Evolutionary conservation across 2,888 invertebrate genomes (phyloP), one percentile per base, ranked within the genome.

Genomic region (Drosophila gaucha): DNA sequence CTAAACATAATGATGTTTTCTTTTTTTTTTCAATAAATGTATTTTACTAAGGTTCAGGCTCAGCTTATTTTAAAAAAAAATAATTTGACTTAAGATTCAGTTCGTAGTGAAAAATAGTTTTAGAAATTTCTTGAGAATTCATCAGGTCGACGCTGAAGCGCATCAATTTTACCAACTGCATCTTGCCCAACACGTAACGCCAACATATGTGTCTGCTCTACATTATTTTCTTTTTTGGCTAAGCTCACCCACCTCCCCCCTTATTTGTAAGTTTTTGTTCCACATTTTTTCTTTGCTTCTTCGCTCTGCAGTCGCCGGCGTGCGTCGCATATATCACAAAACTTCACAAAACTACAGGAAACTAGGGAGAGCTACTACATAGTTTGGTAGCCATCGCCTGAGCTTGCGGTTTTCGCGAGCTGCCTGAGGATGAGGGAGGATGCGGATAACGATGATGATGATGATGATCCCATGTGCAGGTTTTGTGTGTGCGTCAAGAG

Each of bases 271-370:
- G 66, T 59, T 67, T 71, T 74, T 70, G 39, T 68, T 49, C 43
- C 46, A 73, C 70, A 66, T 66, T 66, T 55, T 49, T 54, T 60
- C 31, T 51, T 50, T 52, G 33, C 56, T 26, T 31, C 41, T 39
- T n/a, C 47, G 18, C 38, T 30, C 26, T 71, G 52, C 65, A 47
- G 64, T 64, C 60, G 74, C 35, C 63, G 84, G 78, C 84, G 67
- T 84, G 80, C 85, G 78, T 75, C 68, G 80, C 82, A 82, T 86
- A 86, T 78, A 80, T 86, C 82, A 86, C 78, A 75, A 59, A 58
- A 54, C 54, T 60, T 10, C 14, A 36, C 47, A 52, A 52, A 68
- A 57, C 67, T 52, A 31, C 12, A 18, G 20, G 31, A 44, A 76
- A 62, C 57, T 60, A 44, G 41, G 56, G 66, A 41, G 38, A 39